Base-by-base conservation (phyloP, 92 coral and sea anemone species). In the Epizoanthus rinbou region DNA sequence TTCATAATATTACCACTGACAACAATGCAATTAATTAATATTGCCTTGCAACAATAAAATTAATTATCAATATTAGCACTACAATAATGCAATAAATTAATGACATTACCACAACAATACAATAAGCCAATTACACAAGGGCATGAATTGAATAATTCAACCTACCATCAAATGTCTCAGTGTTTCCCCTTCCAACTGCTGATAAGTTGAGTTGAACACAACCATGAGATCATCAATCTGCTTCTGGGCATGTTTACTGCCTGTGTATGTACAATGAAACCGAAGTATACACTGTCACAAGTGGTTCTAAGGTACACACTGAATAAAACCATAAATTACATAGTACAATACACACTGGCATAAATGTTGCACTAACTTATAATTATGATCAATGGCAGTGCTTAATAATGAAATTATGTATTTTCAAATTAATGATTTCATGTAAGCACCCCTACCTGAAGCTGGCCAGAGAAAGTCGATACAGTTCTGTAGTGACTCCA, bases 391-490 rank as follows among this genome's bases (percentile, higher is more conserved):
- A 43, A 19, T 5, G 17, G 14, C 21, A 21, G 62, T 17, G 19
- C 21, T 28, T 11, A 78, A 28, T 28, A 28, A 28, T 28, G 2
- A 28, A 28, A 28, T 28, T 28, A 28, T 1, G 31, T 39, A 69
- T 25, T 22, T 15, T 25, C 66, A 31, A 73, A 4, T 7, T 24
- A 15, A 74, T 25, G 2, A 57, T 57, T 39, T 17, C 16, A 57
- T 41, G 17, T 18, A 43, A 21, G 16, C 24, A 24, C 18, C 24
- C 69, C 85, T 76, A 95, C 98, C 98, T 73, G 92, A 73, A 33
- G 88, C 85, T 17, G 94, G 95, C 99, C 99, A 97, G 11, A 97
- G 81, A 87, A 97, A 97, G 24, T 94, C 92, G 66, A 88, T 88
- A 66, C 99, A 97, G 35, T 89, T 95, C 85, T 97, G 97, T 53